Evolutionary conservation across 1,140 invertebrate species (phyloP).

Genomic region (Drosophila equinoxialis): DNA sequence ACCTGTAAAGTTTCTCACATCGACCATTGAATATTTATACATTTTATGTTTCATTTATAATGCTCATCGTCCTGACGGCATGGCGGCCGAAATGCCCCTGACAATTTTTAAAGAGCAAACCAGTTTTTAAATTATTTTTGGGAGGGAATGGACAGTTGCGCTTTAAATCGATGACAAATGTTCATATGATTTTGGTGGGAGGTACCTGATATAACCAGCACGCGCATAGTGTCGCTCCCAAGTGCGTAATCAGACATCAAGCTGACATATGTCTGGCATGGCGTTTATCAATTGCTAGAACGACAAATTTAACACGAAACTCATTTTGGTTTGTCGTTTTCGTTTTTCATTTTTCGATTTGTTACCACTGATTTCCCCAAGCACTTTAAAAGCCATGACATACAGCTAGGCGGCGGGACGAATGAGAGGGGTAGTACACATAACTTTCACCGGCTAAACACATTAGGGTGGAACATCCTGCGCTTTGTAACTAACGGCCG

Average conservation of each 20-base stretch:
- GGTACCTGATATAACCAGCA: background rate
- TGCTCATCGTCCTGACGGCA: constrained; percentile 2
- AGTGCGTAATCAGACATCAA: constrained; percentile 60
- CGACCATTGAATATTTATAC: constrained; percentile 53
- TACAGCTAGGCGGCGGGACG: constrained; percentile 47
- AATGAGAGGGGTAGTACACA: background rate
- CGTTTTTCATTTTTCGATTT: constrained; percentile 61
- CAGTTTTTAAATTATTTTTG: background rate
- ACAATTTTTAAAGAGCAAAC: constrained; percentile 18
- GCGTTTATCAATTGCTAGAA: constrained; percentile 47
- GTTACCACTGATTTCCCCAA: constrained; percentile 68
- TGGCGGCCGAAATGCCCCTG: background rate
- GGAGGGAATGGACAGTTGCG: background rate
- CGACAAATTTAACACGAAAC: constrained; percentile 47
- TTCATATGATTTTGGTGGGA: constrained; percentile 22
- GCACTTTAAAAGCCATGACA: constrained; percentile 50
- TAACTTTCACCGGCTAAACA: constrained; percentile 57
- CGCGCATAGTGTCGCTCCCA: constrained; percentile 41
- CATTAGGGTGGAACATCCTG: constrained; percentile 72
- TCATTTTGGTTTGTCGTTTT: constrained; percentile 51
- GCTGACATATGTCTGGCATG: constrained; percentile 24
- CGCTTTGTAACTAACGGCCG: constrained; percentile 42
- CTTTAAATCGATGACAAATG: constrained; percentile 23
- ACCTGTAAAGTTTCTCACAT: constrained; percentile 43
- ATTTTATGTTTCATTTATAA: constrained; percentile 56